A percentile compares a stretch with the other conserved stretches of the same genome.
phyloP scores from a whole-genome alignment of 1,140 invertebrate species.

The Octopus bimaculoides region DNA sequence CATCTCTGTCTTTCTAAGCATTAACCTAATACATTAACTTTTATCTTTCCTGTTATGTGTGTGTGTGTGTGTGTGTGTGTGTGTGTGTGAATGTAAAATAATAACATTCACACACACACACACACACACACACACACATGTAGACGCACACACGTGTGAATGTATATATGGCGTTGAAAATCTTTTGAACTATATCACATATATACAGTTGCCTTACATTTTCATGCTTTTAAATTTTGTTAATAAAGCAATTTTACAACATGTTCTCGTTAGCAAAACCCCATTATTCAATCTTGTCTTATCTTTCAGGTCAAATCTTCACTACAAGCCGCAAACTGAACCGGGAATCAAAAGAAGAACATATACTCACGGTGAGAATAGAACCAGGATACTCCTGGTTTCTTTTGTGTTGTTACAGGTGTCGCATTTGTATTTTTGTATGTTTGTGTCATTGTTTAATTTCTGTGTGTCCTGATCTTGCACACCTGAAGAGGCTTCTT shows the following conservation, averaged over 20 bases:
- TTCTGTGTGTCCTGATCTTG: too few relatives aligned
- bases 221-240: neutral
- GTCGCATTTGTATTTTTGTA: too few relatives aligned
- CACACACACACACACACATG: slow-evolving; percentile 17
- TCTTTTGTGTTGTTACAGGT: too few relatives aligned
- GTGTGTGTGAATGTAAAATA: neutral
- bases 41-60: neutral
- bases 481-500: too few relatives aligned
- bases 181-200: neutral
- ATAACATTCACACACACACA: slow-evolving; percentile 5
- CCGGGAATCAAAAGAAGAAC: slow-evolving; percentile 54
- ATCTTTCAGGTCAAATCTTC: slow-evolving; percentile 31
- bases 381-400: neutral
- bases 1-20: too few relatives aligned
- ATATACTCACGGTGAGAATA: slow-evolving; percentile 49
- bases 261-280: neutral
- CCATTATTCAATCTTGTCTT: neutral
- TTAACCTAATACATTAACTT: neutral
- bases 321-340: slow-evolving; percentile 54
- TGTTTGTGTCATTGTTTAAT: too few relatives aligned
- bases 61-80: slow-evolving; percentile 18
- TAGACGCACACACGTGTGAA: slow-evolving; percentile 15
- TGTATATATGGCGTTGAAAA: neutral
- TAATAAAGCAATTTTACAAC: too few relatives aligned
- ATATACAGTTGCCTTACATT: neutral